Evolutionary conservation across 1,140 invertebrate species (phyloP).

Genomic region (Trinorchestia longiramus): DNA sequence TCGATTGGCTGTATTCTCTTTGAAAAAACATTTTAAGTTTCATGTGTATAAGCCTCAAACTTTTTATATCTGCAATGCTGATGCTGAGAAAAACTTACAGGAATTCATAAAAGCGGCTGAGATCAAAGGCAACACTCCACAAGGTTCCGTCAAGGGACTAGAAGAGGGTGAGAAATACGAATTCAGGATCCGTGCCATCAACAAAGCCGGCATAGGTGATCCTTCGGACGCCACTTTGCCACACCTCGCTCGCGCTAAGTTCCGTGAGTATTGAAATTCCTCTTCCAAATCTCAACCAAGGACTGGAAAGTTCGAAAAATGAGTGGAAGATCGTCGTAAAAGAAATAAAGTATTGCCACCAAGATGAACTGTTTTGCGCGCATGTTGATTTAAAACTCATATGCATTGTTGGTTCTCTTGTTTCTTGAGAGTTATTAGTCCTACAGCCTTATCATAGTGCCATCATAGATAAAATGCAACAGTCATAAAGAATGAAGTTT

Average conservation of each 20-base stretch:
- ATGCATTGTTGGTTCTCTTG: not conserved
- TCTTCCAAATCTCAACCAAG: not conserved
- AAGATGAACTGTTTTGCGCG: not conserved
- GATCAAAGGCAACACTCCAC: slow-evolving; percentile 81
- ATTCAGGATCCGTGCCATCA: slow-evolving; percentile 93
- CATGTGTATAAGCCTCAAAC: not conserved
- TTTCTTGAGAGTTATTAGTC: not conserved
- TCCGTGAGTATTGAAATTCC: slow-evolving; percentile 77
- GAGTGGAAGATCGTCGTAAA: not conserved
- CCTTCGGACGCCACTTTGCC: slow-evolving; percentile 94
- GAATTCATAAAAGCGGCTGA: slow-evolving; percentile 80
- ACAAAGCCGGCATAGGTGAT: slow-evolving; percentile 95
- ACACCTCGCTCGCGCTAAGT: slow-evolving; percentile 94
- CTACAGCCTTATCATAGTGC: not conserved
- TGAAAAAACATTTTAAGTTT: not conserved
- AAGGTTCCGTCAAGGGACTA: slow-evolving; percentile 87
- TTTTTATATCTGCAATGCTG: not conserved
- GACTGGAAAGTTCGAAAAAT: not conserved
- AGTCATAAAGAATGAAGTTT: not conserved
- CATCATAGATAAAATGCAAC: not conserved
- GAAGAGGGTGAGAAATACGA: slow-evolving; percentile 95
- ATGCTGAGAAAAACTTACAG: slow-evolving; percentile 26
- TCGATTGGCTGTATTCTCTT: not conserved
- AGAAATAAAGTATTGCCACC: not conserved
- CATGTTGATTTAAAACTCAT: not conserved